These are phyloP conservation scores for Aphaenogaster rudis DNA, from an alignment of 1,140 invertebrate species.

Conservation along the genomic window DNA sequence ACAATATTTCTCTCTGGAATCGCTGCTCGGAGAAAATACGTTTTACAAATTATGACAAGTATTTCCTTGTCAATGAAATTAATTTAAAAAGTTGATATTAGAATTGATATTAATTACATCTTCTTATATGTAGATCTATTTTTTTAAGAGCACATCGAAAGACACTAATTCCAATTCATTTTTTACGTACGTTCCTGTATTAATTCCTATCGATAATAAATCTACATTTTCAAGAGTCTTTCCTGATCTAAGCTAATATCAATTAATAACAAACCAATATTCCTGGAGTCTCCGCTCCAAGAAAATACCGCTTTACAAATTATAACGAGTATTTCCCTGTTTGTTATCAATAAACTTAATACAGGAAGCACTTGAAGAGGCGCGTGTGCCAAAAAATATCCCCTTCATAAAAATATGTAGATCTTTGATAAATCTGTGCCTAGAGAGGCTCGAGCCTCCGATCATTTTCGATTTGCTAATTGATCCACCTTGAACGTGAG, in stretches of 20 bases:
- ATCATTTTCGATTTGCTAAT: slow-evolving; percentile 26
- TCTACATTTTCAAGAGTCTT: neutral
- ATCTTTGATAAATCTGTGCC: neutral
- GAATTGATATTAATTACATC: neutral
- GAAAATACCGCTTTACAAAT: neutral
- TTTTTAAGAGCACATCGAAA: no score
- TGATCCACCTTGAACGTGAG: neutral
- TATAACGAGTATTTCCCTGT: neutral
- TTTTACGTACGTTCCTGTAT: neutral
- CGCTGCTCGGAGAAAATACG: no score
- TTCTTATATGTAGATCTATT: no score
- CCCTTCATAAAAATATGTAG: neutral
- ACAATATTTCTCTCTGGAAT: no score
- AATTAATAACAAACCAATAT: neutral
- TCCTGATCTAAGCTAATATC: neutral
- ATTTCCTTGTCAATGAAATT: no score
- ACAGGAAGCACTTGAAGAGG: neutral
- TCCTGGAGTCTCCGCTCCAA: neutral
- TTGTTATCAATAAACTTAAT: neutral
- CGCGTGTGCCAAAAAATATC: neutral
- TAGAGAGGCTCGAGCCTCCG: neutral
- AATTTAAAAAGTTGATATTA: neutral
- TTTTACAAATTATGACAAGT: no score
- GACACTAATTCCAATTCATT: no score
- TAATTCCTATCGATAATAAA: no score